Percentiles rank a stretch among this genome's conserved stretches.
phyloP scores from a whole-genome alignment of 1,140 invertebrate genomes.

The Gryon sp. region DNA sequence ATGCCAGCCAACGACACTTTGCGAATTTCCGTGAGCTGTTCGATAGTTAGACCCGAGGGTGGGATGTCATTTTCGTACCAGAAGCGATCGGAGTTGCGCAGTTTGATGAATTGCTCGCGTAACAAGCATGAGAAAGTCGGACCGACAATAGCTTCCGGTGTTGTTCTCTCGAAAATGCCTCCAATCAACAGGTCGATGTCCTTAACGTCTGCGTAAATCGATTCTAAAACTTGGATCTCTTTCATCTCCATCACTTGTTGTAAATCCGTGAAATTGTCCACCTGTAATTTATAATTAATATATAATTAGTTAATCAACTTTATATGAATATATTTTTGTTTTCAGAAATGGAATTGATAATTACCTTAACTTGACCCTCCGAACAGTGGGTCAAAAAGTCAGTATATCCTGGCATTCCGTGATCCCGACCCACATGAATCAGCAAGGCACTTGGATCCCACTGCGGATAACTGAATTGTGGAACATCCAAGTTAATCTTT shows the following conservation, averaged over 20 bases:
- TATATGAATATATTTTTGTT: too few relatives aligned
- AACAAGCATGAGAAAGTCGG: conserved; percentile 93
- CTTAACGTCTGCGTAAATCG: conserved; percentile 85
- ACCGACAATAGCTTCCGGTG: conserved; percentile 89
- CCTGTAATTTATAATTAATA: too few relatives aligned
- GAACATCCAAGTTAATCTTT: conserved; percentile 68
- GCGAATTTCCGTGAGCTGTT: conserved; percentile 92
- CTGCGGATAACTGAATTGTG: conserved; percentile 62
- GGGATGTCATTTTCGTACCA: conserved; percentile 98
- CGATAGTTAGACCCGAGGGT: conserved; percentile 88
- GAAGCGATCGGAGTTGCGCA: conserved; percentile 92
- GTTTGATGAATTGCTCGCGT: conserved; percentile 87
- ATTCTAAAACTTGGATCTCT: conserved; percentile 81
- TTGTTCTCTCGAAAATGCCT: conserved; percentile 89
- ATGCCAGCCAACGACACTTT: conserved; percentile 90
- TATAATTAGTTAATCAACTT: too few relatives aligned
- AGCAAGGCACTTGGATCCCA: conserved; percentile 76
- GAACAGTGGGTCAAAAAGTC: conserved; percentile 87
- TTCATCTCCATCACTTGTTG: conserved; percentile 82
- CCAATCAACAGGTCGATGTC: conserved; percentile 94
- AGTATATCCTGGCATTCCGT: conserved; percentile 93
- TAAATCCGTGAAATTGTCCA: conserved; percentile 84
- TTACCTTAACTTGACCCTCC: too few relatives aligned
- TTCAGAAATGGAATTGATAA: too few relatives aligned
- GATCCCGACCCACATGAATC: conserved; percentile 89